Conservation (phyloP, 2,797 vertebrate species). For the Perodicticus potto region DNA sequence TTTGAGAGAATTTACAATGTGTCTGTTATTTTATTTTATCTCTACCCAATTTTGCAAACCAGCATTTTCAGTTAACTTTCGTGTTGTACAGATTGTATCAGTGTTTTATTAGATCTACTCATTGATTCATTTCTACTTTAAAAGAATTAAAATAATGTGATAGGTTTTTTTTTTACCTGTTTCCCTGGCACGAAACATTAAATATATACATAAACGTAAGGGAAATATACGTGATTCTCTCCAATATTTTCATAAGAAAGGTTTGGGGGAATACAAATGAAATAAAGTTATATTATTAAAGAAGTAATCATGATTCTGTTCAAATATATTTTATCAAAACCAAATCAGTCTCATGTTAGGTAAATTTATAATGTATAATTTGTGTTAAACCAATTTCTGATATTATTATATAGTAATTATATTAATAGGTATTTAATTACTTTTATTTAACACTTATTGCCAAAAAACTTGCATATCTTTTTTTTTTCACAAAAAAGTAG, state of each 20-base stretch:
- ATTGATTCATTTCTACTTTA: conserved; percentile 39
- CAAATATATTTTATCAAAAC: neutral
- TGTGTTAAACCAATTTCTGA: conserved; percentile 18
- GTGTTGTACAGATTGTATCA: neutral
- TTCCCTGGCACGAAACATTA: neutral
- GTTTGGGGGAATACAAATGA: conserved; percentile 26
- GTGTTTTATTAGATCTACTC: neutral
- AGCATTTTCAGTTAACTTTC: conserved; percentile 29
- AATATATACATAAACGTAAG: neutral
- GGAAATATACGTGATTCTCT: conserved; percentile 20
- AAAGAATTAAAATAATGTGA: conserved; percentile 49
- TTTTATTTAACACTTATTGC: neutral
- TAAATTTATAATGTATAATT: neutral
- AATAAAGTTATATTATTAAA: conserved; percentile 25
- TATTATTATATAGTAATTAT: neutral
- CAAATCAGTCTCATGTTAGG: conserved; percentile 43
- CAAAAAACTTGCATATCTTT: neutral
- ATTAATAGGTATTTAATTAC: conserved; percentile 31
- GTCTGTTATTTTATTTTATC: neutral
- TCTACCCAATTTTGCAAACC: neutral
- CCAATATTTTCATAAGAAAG: conserved; percentile 30
- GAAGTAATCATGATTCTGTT: neutral
- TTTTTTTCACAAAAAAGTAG: conserved; percentile 65
- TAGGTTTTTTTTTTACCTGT: conserved; percentile 39
- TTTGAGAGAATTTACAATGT: neutral